Evolutionary conservation across 1,140 invertebrate genomes (phyloP).

Genomic region (Platyscapa corneri): DNA sequence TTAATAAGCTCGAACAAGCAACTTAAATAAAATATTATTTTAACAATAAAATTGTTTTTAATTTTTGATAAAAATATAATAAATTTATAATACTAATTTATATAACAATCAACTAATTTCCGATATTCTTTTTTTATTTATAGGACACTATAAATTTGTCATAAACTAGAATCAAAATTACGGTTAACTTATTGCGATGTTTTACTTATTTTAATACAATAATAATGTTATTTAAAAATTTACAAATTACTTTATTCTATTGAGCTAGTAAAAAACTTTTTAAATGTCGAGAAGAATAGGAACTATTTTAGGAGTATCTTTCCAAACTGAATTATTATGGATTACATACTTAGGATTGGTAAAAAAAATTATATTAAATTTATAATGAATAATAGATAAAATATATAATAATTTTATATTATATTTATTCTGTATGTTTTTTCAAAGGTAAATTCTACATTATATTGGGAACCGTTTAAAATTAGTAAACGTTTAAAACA

Average conservation of each 20-base stretch:
- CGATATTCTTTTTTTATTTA: not conserved
- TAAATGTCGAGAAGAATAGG: slow-evolving; percentile 56
- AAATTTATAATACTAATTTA: not conserved
- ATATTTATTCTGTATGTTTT: not conserved
- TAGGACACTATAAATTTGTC: not conserved
- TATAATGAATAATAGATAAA: not conserved
- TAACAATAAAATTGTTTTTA: too few species aligned
- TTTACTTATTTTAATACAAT: not conserved
- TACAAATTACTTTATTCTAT: not conserved
- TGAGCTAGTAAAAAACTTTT: not conserved
- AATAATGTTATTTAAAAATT: not conserved
- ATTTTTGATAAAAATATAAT: too few species aligned
- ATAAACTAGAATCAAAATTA: not conserved
- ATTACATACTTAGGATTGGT: slow-evolving; percentile 61
- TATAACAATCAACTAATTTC: not conserved
- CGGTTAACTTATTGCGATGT: not conserved
- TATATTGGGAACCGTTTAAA: slow-evolving; percentile 59
- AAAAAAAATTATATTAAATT: slow-evolving; percentile 24
- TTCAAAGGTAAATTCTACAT: slow-evolving; percentile 54
- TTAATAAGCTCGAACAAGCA: too few species aligned
- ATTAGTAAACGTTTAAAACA: slow-evolving; percentile 55
- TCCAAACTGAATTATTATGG: slow-evolving; percentile 59
- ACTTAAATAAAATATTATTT: too few species aligned
- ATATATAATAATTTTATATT: not conserved
- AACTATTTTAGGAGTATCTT: slow-evolving; percentile 51